A percentile compares a stretch with the other conserved stretches of the same genome.
phyloP scores from a whole-genome alignment of 2,113 vertebrate species.

The Ahaetulla prasina region DNA sequence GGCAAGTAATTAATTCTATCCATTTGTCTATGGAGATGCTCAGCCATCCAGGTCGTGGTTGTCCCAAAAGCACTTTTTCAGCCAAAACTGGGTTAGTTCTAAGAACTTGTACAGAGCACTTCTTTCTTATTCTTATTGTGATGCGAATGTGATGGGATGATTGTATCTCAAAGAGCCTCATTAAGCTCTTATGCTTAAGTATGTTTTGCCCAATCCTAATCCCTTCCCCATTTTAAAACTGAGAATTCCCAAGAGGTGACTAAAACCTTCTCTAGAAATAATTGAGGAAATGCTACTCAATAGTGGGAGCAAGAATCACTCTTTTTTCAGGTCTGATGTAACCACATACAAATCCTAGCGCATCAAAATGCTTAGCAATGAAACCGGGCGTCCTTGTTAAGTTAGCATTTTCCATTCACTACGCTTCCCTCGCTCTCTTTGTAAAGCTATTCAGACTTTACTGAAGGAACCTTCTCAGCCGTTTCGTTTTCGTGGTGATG shows the following conservation, averaged over 20 bases:
- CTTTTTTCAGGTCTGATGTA: neutral
- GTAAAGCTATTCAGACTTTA: conserved; percentile 36
- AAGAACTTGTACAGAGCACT: neutral
- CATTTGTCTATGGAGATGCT: neutral
- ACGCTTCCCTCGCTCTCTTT: conserved; percentile 16
- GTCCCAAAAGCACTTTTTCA: too few species aligned
- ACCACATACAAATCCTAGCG: neutral
- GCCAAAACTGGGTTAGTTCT: neutral
- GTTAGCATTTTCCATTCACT: conserved; percentile 9
- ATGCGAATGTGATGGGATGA: neutral
- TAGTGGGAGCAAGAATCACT: conserved; percentile 15
- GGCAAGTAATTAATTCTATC: neutral
- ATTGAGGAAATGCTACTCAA: conserved; percentile 54
- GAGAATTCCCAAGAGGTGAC: neutral
- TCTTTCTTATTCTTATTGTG: neutral
- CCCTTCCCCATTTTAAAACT: neutral
- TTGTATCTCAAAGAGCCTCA: neutral
- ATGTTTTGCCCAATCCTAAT: neutral
- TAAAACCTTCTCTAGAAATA: conserved; percentile 47
- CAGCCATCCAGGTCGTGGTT: too few species aligned
- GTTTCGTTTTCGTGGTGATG: conserved; percentile 45
- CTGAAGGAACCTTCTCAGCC: conserved; percentile 35
- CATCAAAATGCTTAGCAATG: conserved; percentile 37
- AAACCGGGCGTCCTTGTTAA: neutral
- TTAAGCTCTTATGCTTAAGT: neutral